Conservation (phyloP, 2,113 vertebrate species). For the Gobio gobio region DNA sequence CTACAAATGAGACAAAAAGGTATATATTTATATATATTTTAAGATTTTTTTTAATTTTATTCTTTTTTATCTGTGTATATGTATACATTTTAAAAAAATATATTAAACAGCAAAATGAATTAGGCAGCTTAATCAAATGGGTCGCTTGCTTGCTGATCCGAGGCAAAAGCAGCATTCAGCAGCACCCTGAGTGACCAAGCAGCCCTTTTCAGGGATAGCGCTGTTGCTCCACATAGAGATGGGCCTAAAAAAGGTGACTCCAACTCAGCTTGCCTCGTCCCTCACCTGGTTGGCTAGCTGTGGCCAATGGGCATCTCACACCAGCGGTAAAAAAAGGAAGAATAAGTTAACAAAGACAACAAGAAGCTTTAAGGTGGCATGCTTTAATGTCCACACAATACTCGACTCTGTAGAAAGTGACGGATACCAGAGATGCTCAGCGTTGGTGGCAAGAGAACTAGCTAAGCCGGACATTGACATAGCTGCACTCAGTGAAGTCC, state of each 20-base stretch:
- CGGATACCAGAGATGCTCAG: not conserved
- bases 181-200: not conserved
- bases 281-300: not conserved
- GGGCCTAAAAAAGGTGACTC: not conserved
- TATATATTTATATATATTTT: not conserved
- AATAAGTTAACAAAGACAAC: not conserved
- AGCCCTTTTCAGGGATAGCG: not conserved
- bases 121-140: not conserved
- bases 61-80: no score
- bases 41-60: no score
- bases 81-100: no score
- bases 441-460: not conserved
- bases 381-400: not conserved
- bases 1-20: not conserved
- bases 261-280: not conserved
- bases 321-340: not conserved
- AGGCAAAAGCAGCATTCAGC: not conserved
- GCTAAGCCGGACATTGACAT: not conserved
- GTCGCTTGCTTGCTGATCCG: not conserved
- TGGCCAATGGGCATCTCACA: not conserved
- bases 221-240: not conserved
- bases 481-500: conserved; percentile 55
- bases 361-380: not conserved
- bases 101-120: no score
- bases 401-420: not conserved